Conservation (phyloP, 2,888 invertebrate species). For the Tetragnatha montana region DNA sequence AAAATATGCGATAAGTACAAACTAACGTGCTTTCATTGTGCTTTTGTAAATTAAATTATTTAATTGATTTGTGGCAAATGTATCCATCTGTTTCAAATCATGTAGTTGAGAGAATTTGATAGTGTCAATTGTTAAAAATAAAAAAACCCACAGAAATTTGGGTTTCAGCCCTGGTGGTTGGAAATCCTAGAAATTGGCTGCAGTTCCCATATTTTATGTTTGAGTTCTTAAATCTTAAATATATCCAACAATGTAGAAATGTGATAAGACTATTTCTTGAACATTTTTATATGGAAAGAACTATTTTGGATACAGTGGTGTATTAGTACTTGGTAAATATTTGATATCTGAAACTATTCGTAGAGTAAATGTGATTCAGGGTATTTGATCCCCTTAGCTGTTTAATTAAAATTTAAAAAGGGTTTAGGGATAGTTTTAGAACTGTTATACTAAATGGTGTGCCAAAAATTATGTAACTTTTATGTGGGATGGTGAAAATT, state of each 20-base stretch:
- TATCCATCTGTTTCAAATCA: slow-evolving; percentile 14
- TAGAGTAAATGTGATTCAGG: not conserved
- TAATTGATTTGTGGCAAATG: slow-evolving; percentile 37
- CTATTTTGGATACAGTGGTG: not conserved
- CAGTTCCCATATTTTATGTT: not conserved
- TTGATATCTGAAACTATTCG: not conserved
- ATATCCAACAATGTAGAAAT: not conserved
- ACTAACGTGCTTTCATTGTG: slow-evolving; percentile 70
- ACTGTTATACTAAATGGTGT: not conserved
- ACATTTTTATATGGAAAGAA: slow-evolving; percentile 1
- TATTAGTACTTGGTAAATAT: not conserved
- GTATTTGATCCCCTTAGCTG: not conserved
- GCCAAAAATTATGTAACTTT: not conserved
- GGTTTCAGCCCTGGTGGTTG: slow-evolving; percentile 11
- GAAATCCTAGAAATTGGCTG: not conserved
- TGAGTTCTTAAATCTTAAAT: not conserved
- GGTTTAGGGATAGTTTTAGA: not conserved
- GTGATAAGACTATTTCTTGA: slow-evolving; percentile 14
- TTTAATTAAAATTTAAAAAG: not conserved
- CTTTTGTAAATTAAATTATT: slow-evolving; percentile 49
- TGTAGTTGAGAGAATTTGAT: slow-evolving; percentile 44
- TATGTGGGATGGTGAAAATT: not conserved
- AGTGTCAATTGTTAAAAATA: slow-evolving; percentile 4
- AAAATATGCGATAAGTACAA: slow-evolving; percentile 64
- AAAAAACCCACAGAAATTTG: not conserved